Conservation (phyloP, 2,888 invertebrate genomes). For the Tachina fera region DNA sequence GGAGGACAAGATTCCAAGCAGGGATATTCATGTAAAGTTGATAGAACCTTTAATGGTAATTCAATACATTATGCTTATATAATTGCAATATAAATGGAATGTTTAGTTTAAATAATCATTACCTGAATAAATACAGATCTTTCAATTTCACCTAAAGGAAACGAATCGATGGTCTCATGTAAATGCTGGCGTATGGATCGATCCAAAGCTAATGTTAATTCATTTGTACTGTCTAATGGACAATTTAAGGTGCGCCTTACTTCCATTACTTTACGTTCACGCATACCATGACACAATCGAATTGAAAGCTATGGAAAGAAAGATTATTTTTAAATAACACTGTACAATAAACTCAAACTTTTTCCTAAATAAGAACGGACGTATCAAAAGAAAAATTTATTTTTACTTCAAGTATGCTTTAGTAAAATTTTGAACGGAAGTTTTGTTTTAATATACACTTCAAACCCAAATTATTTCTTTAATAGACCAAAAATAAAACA, state of each 20-base stretch:
- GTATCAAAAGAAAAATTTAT: no score
- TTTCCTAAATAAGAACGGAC: no score
- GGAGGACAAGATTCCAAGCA: conserved; percentile 91
- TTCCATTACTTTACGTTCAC: conserved; percentile 89
- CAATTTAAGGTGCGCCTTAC: conserved; percentile 86
- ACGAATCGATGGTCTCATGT: conserved; percentile 88
- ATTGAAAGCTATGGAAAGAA: conserved; percentile 86
- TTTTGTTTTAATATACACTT: no score
- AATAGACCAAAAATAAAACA: no score
- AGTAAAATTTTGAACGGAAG: no score
- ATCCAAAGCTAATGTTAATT: conserved; percentile 83
- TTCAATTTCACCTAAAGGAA: conserved; percentile 88
- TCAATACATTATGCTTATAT: background rate
- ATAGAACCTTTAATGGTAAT: conserved; percentile 86
- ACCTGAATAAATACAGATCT: conserved; percentile 87
- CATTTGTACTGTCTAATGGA: conserved; percentile 83
- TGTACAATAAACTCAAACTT: no score
- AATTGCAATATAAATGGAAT: background rate
- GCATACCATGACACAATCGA: conserved; percentile 88
- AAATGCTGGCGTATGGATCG: conserved; percentile 87
- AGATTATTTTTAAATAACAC: background rate
- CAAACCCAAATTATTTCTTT: no score
- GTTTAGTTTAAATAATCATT: background rate
- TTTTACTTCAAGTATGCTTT: no score
- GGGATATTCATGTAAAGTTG: conserved; percentile 96